Base-by-base conservation (phyloP, 2,888 invertebrate genomes). In the Mimas tiliae region DNA sequence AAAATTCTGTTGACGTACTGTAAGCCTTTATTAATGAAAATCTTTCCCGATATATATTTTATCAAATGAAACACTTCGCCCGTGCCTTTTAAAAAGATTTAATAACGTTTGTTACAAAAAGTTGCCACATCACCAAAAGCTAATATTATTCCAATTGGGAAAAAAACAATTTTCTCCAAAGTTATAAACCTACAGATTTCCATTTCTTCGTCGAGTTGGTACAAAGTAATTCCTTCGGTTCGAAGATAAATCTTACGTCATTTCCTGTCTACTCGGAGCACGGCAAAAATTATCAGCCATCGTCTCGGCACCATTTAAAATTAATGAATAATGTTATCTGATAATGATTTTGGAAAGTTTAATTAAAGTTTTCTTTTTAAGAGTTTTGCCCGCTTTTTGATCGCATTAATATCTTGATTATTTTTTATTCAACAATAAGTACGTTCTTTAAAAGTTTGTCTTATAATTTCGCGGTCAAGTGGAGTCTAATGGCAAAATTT, bases 311-410 rank as follows among this genome's bases (percentile, higher is more conserved):
- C 86, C 86, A 88, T 92, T 92, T 91, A 88, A 92, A 93, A 92
- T 93, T 93, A 92, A 93, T 93, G 91, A 93, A 91, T 92, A 91
- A 91, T 93, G 90, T 92, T 93, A 93, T 93, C 93, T 89, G 89
- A 91, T 92, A 91, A 93, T 88, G 89, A 90, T 91, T 88, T 84
- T 81, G 83, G 76, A 81, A 90, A 91, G 90, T 91, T 93, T 91
- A 93, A 92, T 93, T 93, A 89, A 92, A 93, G 88, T 92, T 91
- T 85, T 82, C 80, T 84, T 88, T 81, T 77, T 69, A 69, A 67
- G 64, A 62, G 68, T 86, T 89, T 85, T 84, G 80, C 77, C 81
- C 83, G 84, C 81, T 88, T 88, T 86, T 86, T 89, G 88, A 89
- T 90, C 86, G 86, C 84, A 84, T 83, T 85, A 89, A 88, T 89